Base-by-base conservation (phyloP, 2,888 invertebrate species). In the Ditula angustiorana region DNA sequence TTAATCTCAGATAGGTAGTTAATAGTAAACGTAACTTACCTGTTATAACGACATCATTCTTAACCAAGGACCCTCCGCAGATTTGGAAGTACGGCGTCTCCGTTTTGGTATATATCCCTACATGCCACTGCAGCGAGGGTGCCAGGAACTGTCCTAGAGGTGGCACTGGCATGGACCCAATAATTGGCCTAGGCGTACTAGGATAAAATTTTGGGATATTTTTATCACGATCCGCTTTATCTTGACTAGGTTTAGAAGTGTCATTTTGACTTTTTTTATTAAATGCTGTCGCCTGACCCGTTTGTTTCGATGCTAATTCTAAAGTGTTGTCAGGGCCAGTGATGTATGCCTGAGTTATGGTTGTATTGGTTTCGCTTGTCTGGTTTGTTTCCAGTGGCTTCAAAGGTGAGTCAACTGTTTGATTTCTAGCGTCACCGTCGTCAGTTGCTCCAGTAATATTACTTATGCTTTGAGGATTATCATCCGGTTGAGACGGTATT, bases 11-110 rank as follows among this genome's bases (percentile, higher is more conserved):
- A 5, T 2, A 37, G 13, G 16, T 37, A 13, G 5, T 35, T 3
- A n/a, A 1, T 35, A 0, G 2, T 46, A 10, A 7, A 26, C 7
- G 26, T 7, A 26, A 58, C 35, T 8, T 24, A 79, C 79, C 78
- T 11, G 79, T 76, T 10, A 79, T 56, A 24, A 79, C 71, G 0
- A 69, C 57, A 2, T 67, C 67, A 1, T 61, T 61, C 30, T 67
- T 83, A 44, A 94, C 82, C 3, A 94, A 73, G 1, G 88, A 89
- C 0, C 93, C 93, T 7, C 94, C 93, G 63, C 94, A 94, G 66
- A 87, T 88, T 65, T 88, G 88, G 19, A 62, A 76, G 84, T 87
- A 87, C 1, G 77, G 67, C 2, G 80, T 82, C 5, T 78, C 70
- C 16, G 79, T 77, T 59, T 79, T 79, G 2, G 77, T 75, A 68